Evolutionary conservation across 2,888 invertebrate genomes (phyloP).

Genomic region (Esperia sulphurella): DNA sequence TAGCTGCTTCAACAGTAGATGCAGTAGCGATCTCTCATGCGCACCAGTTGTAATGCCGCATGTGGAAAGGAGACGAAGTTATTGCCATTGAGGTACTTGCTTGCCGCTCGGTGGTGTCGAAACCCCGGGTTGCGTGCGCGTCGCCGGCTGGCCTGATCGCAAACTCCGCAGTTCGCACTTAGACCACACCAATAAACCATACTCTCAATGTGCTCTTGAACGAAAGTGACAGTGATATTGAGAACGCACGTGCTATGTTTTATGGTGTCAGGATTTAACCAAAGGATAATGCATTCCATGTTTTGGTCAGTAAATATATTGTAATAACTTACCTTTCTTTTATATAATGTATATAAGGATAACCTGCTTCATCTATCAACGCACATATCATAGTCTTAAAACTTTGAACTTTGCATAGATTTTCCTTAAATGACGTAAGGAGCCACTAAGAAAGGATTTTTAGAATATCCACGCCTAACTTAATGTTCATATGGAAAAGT

Average conservation of each 20-base stretch:
- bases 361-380: too few species aligned
- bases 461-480: too few species aligned
- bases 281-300: constrained; percentile 19
- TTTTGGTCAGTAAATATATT: constrained; percentile 30
- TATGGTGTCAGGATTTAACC: constrained; percentile 30
- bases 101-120: constrained; percentile 53
- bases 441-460: too few species aligned
- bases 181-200: constrained; percentile 44
- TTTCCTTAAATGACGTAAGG: too few species aligned
- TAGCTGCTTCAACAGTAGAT: constrained; percentile 35
- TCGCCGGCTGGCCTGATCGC: constrained; percentile 33
- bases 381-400: too few species aligned
- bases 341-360: too few species aligned
- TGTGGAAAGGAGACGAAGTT: constrained; percentile 48
- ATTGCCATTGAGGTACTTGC: constrained; percentile 24
- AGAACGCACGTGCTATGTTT: constrained; percentile 36
- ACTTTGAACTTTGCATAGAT: too few species aligned
- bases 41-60: constrained; percentile 10
- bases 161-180: constrained; percentile 45
- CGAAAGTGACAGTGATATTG: constrained; percentile 65
- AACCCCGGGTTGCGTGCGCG: constrained; percentile 63
- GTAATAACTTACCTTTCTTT: too few species aligned
- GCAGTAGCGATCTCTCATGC: constrained; percentile 34
- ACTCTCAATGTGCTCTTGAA: constrained; percentile 36
- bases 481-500: too few species aligned